Conservation (phyloP, 2,888 invertebrate genomes). For the Scaptomyza polygonia region DNA sequence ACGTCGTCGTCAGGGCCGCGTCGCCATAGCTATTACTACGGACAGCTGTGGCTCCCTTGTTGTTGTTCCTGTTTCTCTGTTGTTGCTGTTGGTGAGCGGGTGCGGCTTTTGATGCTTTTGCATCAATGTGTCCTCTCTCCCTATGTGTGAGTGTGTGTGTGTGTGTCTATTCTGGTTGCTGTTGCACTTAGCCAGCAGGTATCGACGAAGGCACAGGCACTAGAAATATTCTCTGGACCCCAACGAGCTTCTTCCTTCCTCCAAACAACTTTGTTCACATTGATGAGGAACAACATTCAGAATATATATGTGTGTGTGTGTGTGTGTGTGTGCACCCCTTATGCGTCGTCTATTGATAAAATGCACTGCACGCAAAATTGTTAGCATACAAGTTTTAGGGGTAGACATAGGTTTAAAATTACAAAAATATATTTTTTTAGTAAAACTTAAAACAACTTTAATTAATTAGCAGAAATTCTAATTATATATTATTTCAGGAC, state of each 20-base stretch:
- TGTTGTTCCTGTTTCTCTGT: conserved; percentile 25
- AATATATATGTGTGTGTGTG: conserved; percentile 11
- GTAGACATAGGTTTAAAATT: not conserved
- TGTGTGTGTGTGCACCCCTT: conserved; percentile 41
- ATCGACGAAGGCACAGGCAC: conserved; percentile 52
- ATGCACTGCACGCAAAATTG: conserved; percentile 52
- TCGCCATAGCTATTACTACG: conserved; percentile 58
- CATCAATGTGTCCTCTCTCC: conserved; percentile 49
- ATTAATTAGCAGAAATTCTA: too few species aligned
- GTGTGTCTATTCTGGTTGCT: too few species aligned
- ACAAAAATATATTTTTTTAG: too few species aligned
- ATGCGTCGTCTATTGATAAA: conserved; percentile 75
- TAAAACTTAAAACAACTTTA: too few species aligned
- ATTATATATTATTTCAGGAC: too few species aligned
- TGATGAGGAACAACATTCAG: conserved; percentile 66
- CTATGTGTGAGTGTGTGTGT: conserved; percentile 11
- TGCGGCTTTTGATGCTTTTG: conserved; percentile 77
- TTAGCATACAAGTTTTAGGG: not conserved
- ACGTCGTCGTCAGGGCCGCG: conserved; percentile 42
- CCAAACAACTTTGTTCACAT: conserved; percentile 59
- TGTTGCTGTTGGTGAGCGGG: conserved; percentile 66
- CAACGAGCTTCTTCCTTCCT: conserved; percentile 33
- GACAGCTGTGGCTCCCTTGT: conserved; percentile 57
- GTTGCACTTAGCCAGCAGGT: conserved; percentile 74
- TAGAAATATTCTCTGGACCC: conserved; percentile 26